Conservation (phyloP, 2,888 invertebrate genomes). For the Platycheirus rosarum region DNA sequence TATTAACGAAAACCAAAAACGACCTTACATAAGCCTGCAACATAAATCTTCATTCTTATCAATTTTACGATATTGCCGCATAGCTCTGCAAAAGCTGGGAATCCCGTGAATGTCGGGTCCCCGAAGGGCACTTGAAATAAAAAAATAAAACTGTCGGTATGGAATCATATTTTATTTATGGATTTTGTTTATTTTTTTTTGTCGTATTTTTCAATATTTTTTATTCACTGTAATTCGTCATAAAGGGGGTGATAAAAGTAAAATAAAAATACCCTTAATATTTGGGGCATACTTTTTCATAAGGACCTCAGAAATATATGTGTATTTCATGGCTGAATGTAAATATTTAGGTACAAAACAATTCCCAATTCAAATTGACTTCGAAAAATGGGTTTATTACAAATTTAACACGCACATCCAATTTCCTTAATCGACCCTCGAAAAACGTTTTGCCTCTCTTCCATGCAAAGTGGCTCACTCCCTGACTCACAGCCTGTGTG, state of each 20-base stretch:
- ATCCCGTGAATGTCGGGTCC: not conserved
- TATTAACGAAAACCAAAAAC: constrained; percentile 27
- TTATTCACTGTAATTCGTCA: constrained; percentile 21
- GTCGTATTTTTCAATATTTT: not conserved
- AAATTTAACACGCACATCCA: not conserved
- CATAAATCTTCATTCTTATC: constrained; percentile 63
- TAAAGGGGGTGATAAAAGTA: constrained; percentile 17
- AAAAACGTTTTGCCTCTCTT: constrained; percentile 16
- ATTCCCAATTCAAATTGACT: not conserved
- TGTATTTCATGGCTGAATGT: not conserved
- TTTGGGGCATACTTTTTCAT: not conserved
- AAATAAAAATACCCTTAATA: constrained; percentile 6
- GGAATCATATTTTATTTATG: constrained; percentile 28
- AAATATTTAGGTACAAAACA: constrained; percentile 2
- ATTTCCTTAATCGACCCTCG: constrained; percentile 7
- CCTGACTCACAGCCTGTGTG: too few species aligned
- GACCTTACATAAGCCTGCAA: constrained; percentile 22
- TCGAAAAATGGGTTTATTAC: constrained; percentile 5
- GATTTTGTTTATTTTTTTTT: not conserved
- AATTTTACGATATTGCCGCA: constrained; percentile 40
- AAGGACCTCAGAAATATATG: too few species aligned
- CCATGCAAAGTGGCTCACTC: not conserved
- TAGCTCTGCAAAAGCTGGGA: too few species aligned
- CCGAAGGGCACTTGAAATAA: constrained; percentile 43
- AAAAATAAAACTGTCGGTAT: constrained; percentile 38